A percentile compares a stretch with the other conserved stretches of the same genome.
Evolutionary conservation across 2,888 invertebrate species (phyloP).

Genomic region (Cantharis lateralis): DNA sequence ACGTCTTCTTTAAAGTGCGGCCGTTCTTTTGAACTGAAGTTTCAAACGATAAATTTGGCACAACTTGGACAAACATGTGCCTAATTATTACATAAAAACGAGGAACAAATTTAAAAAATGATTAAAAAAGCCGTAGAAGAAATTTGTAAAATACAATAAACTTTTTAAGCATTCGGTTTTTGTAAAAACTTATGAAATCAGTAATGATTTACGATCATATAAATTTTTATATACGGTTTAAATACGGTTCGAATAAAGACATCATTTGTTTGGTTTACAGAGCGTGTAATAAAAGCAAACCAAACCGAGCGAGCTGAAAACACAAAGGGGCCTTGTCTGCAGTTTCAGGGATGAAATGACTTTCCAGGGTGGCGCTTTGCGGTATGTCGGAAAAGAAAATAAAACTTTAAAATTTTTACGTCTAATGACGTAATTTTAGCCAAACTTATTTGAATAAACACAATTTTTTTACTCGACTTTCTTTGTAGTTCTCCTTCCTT

Average conservation of each 20-base stretch:
- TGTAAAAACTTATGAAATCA: slow-evolving; percentile 24
- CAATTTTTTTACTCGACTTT: background rate
- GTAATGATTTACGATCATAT: slow-evolving; percentile 38
- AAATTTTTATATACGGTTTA: slow-evolving; percentile 38
- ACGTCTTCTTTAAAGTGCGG: slow-evolving; percentile 42
- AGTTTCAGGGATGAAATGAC: slow-evolving; percentile 32
- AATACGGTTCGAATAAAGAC: slow-evolving; percentile 42
- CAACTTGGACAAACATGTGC: slow-evolving; percentile 10
- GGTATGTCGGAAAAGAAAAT: slow-evolving; percentile 29
- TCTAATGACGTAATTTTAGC: slow-evolving; percentile 21
- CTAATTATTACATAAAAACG: background rate
- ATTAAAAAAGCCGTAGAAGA: slow-evolving; percentile 1
- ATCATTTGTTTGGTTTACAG: slow-evolving; percentile 51
- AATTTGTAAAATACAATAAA: background rate
- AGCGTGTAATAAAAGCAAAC: slow-evolving; percentile 51
- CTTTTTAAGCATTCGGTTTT: background rate
- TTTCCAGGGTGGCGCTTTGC: slow-evolving; percentile 31
- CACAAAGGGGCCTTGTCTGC: slow-evolving; percentile 34
- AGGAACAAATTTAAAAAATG: background rate
- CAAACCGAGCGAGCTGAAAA: slow-evolving; percentile 35
- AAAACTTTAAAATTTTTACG: slow-evolving; percentile 25
- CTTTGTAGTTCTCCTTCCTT: background rate
- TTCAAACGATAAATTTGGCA: slow-evolving; percentile 1
- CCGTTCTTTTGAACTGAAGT: slow-evolving; percentile 34
- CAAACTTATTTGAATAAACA: slow-evolving; percentile 10